Percentiles rank a stretch among this genome's conserved stretches.
phyloP scores from a whole-genome alignment of 2,797 vertebrate genomes.

The Falco naumanni region DNA sequence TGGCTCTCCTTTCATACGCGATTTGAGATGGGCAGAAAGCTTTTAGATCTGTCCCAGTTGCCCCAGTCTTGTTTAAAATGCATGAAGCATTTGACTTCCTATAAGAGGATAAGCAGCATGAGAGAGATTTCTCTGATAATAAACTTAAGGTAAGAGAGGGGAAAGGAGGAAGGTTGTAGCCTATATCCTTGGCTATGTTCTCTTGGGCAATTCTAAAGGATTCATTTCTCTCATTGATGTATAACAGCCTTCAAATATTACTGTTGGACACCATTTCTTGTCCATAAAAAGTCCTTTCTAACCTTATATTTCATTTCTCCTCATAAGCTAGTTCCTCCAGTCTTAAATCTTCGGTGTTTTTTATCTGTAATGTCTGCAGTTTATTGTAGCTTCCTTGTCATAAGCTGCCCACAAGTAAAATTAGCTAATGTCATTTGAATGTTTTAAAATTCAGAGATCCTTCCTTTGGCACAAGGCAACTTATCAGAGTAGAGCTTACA shows the following conservation, averaged over 20 bases:
- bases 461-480: constrained; percentile 3
- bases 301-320: constrained; percentile 18
- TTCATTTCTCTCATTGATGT: constrained; percentile 50
- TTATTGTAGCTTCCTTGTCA: constrained; percentile 1
- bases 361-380: neutral
- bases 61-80: constrained; percentile 44
- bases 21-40: constrained; percentile 9
- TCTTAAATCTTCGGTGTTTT: neutral
- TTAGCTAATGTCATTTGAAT: neutral
- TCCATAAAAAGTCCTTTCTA: constrained; percentile 2
- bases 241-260: constrained; percentile 32
- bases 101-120: neutral
- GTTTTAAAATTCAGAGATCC: neutral
- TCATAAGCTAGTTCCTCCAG: neutral
- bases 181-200: constrained; percentile 11
- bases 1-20: neutral
- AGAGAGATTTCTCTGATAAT: constrained; percentile 37
- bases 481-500: neutral
- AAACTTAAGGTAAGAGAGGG: constrained; percentile 34
- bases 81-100: constrained; percentile 7
- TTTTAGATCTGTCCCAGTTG: constrained; percentile 28
- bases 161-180: constrained; percentile 4
- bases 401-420: constrained; percentile 8
- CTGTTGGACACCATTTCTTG: neutral
- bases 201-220: constrained; percentile 42